These are phyloP conservation scores for Somateria mollissima DNA, from an alignment of 2,797 vertebrate genomes.

Conservation along the genomic window DNA sequence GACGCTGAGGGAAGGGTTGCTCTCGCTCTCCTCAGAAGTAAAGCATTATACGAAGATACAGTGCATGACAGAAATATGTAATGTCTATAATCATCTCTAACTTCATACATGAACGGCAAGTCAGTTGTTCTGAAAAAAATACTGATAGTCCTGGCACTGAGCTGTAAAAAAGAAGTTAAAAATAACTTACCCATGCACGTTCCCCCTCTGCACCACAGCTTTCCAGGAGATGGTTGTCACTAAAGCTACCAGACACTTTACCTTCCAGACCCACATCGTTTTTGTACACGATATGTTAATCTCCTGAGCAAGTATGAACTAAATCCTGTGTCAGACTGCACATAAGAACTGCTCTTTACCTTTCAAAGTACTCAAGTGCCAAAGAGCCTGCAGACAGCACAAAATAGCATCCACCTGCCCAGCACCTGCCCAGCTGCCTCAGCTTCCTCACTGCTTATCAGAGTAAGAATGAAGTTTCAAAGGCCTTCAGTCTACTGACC, in stretches of 20 bases:
- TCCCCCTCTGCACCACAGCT: accelerated
- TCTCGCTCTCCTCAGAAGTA: too few relatives aligned
- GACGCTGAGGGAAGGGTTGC: not conserved
- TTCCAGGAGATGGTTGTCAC: accelerated
- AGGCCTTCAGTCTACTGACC: not conserved
- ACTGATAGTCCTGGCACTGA: accelerated
- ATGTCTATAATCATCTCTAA: not conserved
- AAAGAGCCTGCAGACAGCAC: not conserved
- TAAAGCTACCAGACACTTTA: not conserved
- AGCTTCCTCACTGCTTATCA: not conserved
- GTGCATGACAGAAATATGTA: too few relatives aligned
- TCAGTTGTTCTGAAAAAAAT: not conserved
- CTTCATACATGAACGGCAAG: too few relatives aligned
- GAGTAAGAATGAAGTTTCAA: not conserved
- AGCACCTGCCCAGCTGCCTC: not conserved
- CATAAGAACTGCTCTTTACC: not conserved
- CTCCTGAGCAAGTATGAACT: not conserved
- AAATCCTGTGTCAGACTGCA: not conserved
- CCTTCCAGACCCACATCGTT: too few relatives aligned
- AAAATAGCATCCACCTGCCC: not conserved
- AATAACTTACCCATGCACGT: accelerated
- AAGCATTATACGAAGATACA: too few relatives aligned
- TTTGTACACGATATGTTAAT: too few relatives aligned
- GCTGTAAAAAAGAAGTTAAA: accelerated
- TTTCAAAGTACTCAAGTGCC: not conserved